Base-by-base conservation (phyloP, 2,888 invertebrate genomes). In the Taenaris catops region DNA sequence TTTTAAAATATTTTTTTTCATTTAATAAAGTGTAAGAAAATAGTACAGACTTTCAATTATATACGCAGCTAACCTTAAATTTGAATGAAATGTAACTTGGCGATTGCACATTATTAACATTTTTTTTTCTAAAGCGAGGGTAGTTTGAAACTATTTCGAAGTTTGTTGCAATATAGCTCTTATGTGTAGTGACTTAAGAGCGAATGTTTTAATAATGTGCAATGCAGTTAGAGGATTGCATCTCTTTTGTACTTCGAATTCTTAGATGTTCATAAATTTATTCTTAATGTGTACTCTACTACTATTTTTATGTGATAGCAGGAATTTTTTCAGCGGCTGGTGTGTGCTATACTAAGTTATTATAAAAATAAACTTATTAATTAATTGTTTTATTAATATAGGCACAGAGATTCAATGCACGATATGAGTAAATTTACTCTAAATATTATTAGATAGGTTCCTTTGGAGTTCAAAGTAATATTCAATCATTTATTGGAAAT, bases 201-300 rank as follows among this genome's bases (percentile, higher is more conserved):
- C 2, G 8, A 21, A 8, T 20, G 21, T 14, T 29, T 11, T 14
- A 39, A 40, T 38, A 38, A 44, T 44, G 44, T 44, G 40, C 40
- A 34, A 32, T 11, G 37, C 27, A 31, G 38, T 33, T 27, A 37
- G 29, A 25, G 25, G 24, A 34, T 44, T 38, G 44, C 43, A 43
- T 49, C 42, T 48, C 17, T 49, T 32, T 73, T 72, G 71, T 72
- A 73, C 71, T 72, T 63, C 48, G 51, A 63, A 59, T 69, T 25
- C 63, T 62, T 59, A 60, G 41, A 45, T 56, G 49, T 32, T 18
- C 25, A 36, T 29, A 24, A 31, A 24, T 11, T 38, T 27, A 23
- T 25, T 34, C 26, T 29, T 17, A 34, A 31, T 25, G 24, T 40
- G 32, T 10, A 38, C 8, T 8, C 23, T 11, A 5, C 11, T 11